Evolutionary conservation across 2,797 vertebrate species (phyloP).

Genomic region (Sternotherus odoratus): DNA sequence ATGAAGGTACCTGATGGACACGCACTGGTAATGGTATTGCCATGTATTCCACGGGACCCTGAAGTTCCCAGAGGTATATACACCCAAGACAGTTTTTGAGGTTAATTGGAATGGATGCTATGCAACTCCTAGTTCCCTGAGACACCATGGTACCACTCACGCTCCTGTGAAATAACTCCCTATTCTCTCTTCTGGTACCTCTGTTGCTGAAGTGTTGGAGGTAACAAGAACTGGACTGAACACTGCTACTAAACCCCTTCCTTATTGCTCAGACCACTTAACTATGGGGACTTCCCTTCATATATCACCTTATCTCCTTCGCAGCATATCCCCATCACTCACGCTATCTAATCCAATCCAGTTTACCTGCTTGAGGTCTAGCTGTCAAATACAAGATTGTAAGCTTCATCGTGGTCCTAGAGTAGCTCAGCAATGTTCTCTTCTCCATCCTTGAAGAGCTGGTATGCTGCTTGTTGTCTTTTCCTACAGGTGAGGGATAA

Average conservation of each 20-base stretch:
- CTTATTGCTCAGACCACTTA: neutral
- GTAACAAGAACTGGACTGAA: neutral
- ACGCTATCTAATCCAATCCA: neutral
- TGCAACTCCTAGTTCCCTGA: neutral
- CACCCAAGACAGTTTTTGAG: neutral
- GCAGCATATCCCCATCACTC: neutral
- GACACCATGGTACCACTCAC: neutral
- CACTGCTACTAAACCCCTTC: neutral
- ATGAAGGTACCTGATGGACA: neutral
- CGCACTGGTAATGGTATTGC: neutral
- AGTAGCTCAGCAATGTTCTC: neutral
- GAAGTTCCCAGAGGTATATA: accelerated
- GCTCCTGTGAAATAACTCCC: neutral
- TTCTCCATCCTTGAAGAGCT: neutral
- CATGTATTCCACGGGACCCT: neutral
- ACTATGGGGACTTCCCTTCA: neutral
- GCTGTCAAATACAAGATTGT: neutral
- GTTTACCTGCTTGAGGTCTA: neutral
- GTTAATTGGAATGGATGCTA: neutral
- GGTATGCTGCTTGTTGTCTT: neutral
- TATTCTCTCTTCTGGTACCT: neutral
- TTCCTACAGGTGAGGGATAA: neutral
- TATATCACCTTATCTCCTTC: neutral
- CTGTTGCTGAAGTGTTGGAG: neutral
- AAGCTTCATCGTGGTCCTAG: neutral